A percentile compares a stretch with the other conserved stretches of the same genome.
phyloP scores from a whole-genome alignment of 2,888 invertebrate species.

The Cancer borealis region DNA sequence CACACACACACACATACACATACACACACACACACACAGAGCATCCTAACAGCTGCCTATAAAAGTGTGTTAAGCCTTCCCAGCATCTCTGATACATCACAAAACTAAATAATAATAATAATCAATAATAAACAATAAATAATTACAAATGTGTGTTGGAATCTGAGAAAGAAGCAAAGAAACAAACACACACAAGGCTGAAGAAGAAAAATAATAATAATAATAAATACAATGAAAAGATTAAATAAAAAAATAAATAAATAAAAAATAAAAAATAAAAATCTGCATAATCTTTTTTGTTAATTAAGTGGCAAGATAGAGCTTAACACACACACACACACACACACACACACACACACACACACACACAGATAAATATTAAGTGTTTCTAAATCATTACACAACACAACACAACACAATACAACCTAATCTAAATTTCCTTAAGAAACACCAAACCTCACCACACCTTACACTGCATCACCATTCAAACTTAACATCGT shows the following conservation, averaged over 20 bases:
- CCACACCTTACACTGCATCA: no score
- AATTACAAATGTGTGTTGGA: no score
- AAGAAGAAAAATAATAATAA: neutral
- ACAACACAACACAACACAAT: no score
- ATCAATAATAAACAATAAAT: no score
- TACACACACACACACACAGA: no score
- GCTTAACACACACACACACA: neutral
- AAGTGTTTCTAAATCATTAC: neutral
- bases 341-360: constrained; percentile 20
- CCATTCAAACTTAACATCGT: no score
- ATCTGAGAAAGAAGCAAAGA: neutral
- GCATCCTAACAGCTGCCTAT: no score
- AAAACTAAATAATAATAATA: neutral
- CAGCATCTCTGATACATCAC: neutral
- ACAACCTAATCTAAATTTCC: no score
- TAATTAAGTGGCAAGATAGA: no score
- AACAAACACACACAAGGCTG: neutral
- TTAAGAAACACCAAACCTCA: neutral
- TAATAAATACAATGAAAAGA: neutral
- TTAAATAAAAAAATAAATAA: neutral
- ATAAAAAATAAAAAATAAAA: neutral
- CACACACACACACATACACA: no score
- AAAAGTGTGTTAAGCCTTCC: no score
- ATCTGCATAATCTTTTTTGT: no score
- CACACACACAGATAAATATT: neutral